Percentiles rank a stretch among this genome's conserved stretches.
These are phyloP conservation scores for Willowsia nigromaculata DNA, from an alignment of 2,888 invertebrate genomes.

Conservation along the genomic window DNA sequence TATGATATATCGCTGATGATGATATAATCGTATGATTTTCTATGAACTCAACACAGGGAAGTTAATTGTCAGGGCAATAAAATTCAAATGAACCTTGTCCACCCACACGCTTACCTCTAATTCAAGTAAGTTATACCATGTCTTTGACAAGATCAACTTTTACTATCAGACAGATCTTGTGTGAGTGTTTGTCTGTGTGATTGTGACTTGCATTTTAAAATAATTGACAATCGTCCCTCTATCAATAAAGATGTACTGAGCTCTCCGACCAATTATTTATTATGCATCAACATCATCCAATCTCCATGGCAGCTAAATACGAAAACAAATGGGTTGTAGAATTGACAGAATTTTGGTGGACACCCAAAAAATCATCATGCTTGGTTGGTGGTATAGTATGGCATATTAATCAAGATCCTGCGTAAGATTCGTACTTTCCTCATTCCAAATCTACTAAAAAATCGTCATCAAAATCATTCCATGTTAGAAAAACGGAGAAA, in stretches of 20 bases:
- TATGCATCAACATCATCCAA: background rate
- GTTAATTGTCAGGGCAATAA: conserved; percentile 16
- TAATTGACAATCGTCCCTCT: background rate
- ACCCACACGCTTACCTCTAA: conserved; percentile 29
- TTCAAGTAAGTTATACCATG: background rate
- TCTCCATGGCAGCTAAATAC: background rate
- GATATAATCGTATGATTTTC: background rate
- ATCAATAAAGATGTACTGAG: background rate
- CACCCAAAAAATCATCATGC: background rate
- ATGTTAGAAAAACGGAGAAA: background rate
- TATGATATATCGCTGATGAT: background rate
- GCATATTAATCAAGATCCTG: background rate
- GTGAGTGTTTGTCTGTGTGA: too few species aligned
- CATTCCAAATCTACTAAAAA: background rate
- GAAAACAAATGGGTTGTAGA: background rate
- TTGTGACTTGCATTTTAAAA: background rate
- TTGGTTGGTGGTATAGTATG: background rate
- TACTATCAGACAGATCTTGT: background rate
- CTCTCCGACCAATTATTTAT: background rate
- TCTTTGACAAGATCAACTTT: too few species aligned
- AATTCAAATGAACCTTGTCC: conserved; percentile 45
- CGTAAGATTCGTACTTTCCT: background rate
- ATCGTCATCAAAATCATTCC: background rate
- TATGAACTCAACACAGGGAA: background rate
- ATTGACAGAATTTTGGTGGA: background rate